A percentile compares a stretch with the other conserved stretches of the same genome.
Conservation (phyloP, 2,888 invertebrate genomes). For the Molorchus minor region DNA sequence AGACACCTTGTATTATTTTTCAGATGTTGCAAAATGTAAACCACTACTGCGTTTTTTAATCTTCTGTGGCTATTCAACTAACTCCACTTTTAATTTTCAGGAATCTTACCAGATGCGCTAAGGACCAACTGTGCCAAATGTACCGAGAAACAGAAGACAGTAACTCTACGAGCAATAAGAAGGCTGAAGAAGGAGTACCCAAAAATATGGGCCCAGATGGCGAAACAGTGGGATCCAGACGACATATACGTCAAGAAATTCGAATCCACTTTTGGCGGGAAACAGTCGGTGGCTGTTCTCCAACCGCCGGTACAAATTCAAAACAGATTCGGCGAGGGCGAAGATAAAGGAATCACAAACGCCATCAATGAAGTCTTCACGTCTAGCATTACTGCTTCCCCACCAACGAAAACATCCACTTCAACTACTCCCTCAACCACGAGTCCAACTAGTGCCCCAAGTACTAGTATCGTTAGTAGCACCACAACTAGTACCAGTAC, state of each 20-base stretch:
- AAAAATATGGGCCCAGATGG: slow-evolving; percentile 72
- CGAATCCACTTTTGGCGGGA: slow-evolving; percentile 53
- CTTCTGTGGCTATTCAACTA: neutral
- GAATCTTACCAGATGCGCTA: slow-evolving; percentile 76
- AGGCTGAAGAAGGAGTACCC: slow-evolving; percentile 73
- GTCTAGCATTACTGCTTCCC: neutral
- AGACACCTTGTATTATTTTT: too few relatives aligned
- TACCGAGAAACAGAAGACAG: slow-evolving; percentile 72
- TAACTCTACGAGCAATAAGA: slow-evolving; percentile 72
- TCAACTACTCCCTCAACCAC: slow-evolving; percentile 28
- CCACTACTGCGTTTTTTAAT: too few relatives aligned
- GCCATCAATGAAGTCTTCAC: slow-evolving; percentile 18
- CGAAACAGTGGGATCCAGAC: slow-evolving; percentile 75
- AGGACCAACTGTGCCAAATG: slow-evolving; percentile 73
- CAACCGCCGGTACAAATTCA: slow-evolving; percentile 17
- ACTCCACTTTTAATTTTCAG: slow-evolving; percentile 59
- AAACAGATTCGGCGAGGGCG: slow-evolving; percentile 32
- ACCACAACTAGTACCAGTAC: slow-evolving; percentile 22
- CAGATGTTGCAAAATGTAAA: too few relatives aligned
- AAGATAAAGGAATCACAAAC: slow-evolving; percentile 3
- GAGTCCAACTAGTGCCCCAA: slow-evolving; percentile 19
- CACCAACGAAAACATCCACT: neutral
- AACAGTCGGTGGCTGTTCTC: slow-evolving; percentile 8
- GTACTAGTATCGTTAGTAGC: slow-evolving; percentile 26
- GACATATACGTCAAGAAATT: slow-evolving; percentile 68